phyloP scores from a whole-genome alignment of 2,888 invertebrate genomes.

The Parnassius apollo region DNA sequence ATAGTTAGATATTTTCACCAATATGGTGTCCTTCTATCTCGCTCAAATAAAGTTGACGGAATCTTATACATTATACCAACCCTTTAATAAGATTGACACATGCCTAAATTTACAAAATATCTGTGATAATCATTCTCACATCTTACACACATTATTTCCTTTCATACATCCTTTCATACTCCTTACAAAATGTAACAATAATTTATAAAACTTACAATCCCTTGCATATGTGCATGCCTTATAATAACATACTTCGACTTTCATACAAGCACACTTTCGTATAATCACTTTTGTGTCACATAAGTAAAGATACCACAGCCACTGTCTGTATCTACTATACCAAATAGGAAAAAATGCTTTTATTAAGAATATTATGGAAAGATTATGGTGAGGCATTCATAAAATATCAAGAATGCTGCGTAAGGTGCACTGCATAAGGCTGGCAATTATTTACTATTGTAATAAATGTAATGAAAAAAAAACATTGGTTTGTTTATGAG shows the following conservation, averaged over 20 bases:
- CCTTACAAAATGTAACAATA: constrained; percentile 74
- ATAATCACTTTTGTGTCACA: constrained; percentile 67
- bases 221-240: constrained; percentile 80
- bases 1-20: constrained; percentile 68
- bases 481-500: constrained; percentile 1
- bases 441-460: not conserved
- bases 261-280: constrained; percentile 58
- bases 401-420: constrained; percentile 61
- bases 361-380: constrained; percentile 70
- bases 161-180: constrained; percentile 59
- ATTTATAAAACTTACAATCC: constrained; percentile 79
- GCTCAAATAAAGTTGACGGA: constrained; percentile 58
- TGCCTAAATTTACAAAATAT: constrained; percentile 72
- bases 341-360: constrained; percentile 78
- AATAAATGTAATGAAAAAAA: not conserved
- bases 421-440: constrained; percentile 59
- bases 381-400: constrained; percentile 70
- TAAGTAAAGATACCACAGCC: constrained; percentile 81
- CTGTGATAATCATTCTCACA: constrained; percentile 56
- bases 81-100: constrained; percentile 63
- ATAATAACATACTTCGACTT: constrained; percentile 74
- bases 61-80: constrained; percentile 71
- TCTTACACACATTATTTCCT: constrained; percentile 46
- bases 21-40: constrained; percentile 75
- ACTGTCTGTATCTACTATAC: constrained; percentile 81